Conservation (phyloP, 2,888 invertebrate genomes). For the Diplolepis rosae region DNA sequence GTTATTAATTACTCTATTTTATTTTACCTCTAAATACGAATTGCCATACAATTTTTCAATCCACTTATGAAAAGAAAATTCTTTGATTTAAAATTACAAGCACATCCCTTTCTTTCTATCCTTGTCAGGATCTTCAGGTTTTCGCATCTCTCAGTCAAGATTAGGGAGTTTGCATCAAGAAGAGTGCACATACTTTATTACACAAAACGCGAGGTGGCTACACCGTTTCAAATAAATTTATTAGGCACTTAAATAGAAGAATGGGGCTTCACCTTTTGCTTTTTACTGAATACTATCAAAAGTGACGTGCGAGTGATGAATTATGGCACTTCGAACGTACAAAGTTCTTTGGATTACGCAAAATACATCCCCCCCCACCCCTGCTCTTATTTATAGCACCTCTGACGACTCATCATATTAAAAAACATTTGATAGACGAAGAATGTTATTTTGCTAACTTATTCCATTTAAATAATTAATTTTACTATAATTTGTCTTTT, state of each 20-base stretch:
- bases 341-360: slow-evolving; percentile 12
- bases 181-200: slow-evolving; percentile 30
- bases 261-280: slow-evolving; percentile 40
- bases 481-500: too few species aligned
- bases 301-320: slow-evolving; percentile 38
- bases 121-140: slow-evolving; percentile 22
- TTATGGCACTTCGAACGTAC: slow-evolving; percentile 1
- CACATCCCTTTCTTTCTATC: slow-evolving; percentile 18
- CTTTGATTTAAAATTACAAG: slow-evolving; percentile 1
- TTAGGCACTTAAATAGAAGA: slow-evolving; percentile 26
- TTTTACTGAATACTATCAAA: slow-evolving; percentile 44
- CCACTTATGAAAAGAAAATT: neutral
- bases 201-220: slow-evolving; percentile 28
- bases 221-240: slow-evolving; percentile 32
- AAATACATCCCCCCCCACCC: neutral
- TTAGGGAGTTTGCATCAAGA: slow-evolving; percentile 24
- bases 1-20: too few species aligned
- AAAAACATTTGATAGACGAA: slow-evolving; percentile 2
- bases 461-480: neutral
- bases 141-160: neutral
- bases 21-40: too few species aligned
- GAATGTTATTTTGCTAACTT: neutral
- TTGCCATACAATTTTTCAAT: neutral
- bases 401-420: neutral
- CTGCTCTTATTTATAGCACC: neutral